These are phyloP conservation scores for Ia io DNA, from an alignment of 2,113 vertebrate species.

Conservation along the genomic window DNA sequence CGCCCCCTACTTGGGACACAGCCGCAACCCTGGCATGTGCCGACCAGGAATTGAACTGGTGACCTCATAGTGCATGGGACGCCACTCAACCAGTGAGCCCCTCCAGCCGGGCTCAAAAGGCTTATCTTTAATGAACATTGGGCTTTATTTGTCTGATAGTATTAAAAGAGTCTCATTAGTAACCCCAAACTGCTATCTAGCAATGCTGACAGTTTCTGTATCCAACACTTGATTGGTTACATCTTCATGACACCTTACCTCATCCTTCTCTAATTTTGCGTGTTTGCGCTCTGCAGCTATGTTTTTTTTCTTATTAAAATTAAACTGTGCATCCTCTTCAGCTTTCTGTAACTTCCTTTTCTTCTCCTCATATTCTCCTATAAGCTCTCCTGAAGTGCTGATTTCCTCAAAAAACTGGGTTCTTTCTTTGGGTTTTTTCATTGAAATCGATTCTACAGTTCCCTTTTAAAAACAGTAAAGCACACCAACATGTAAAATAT, in stretches of 20 bases:
- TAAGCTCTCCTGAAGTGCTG: constrained; percentile 88
- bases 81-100: too few relatives aligned
- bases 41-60: too few relatives aligned
- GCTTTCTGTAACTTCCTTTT: constrained; percentile 88
- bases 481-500: background rate
- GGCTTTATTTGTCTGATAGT: background rate
- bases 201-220: background rate
- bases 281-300: constrained; percentile 89
- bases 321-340: constrained; percentile 91
- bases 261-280: constrained; percentile 89
- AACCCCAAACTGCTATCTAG: background rate
- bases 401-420: constrained; percentile 93
- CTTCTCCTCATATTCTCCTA: constrained; percentile 88
- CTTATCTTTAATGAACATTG: background rate
- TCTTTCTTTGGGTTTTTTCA: constrained; percentile 93
- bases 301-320: constrained; percentile 92
- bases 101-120: background rate
- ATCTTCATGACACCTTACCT: constrained; percentile 81
- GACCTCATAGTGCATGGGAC: too few relatives aligned
- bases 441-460: constrained; percentile 92
- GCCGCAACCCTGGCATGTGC: too few relatives aligned
- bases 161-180: background rate
- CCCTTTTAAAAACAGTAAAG: constrained; percentile 83
- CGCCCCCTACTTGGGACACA: too few relatives aligned
- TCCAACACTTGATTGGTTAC: background rate